These are phyloP conservation scores for Amaurobius ferox DNA, from an alignment of 2,888 invertebrate species.

Conservation along the genomic window DNA sequence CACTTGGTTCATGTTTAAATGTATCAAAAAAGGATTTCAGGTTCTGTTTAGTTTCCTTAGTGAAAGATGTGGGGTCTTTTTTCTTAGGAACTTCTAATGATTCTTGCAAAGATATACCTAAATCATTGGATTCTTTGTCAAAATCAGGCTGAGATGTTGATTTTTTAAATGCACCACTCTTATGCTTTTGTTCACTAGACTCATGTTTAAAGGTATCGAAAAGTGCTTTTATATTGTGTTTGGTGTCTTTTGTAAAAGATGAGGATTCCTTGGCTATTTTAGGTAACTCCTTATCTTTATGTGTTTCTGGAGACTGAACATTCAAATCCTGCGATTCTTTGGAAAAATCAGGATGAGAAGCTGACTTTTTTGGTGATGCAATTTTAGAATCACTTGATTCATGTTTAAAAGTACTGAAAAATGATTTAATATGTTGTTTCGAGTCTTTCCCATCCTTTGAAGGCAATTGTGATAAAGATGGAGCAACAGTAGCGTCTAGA, in stretches of 20 bases:
- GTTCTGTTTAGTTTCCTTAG: not conserved
- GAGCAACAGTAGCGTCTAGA: too few species aligned
- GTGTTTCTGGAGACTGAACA: not conserved
- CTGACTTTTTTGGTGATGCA: not conserved
- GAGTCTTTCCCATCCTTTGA: not conserved
- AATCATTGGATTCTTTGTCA: not conserved
- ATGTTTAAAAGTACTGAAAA: constrained; percentile 14
- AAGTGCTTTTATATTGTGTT: not conserved
- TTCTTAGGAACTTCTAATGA: not conserved
- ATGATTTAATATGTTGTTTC: constrained; percentile 3
- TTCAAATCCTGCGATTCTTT: too few species aligned
- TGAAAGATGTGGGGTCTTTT: not conserved
- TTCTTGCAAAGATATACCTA: too few species aligned
- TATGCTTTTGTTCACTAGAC: not conserved
- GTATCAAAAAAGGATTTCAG: constrained; percentile 7
- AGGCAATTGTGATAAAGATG: too few species aligned
- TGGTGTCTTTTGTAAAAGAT: not conserved
- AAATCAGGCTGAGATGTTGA: not conserved
- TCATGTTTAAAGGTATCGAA: constrained; percentile 15
- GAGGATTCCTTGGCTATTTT: not conserved
- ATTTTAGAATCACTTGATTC: not conserved
- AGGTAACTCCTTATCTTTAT: too few species aligned
- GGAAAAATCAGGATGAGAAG: not conserved
- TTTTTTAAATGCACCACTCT: not conserved
- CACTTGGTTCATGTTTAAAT: not conserved